Base-by-base conservation (phyloP, 2,888 invertebrate species). In the Drosophila hamatofila region DNA sequence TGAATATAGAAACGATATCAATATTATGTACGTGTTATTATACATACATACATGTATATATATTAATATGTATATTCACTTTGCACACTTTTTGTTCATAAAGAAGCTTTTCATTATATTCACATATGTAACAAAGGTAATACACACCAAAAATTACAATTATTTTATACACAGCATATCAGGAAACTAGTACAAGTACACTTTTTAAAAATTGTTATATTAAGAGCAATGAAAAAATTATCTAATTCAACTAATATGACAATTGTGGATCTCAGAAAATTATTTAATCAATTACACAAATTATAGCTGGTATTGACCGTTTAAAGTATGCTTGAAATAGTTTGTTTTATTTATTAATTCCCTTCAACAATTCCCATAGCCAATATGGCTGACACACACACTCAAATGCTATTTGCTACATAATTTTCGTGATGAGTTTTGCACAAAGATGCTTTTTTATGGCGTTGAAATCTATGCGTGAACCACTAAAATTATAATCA, bases 311-410 rank as follows among this genome's bases (percentile, higher is more conserved):
- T 21, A 35, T 54, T 35, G 35, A 46, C 37, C 11, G 62, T 25
- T 16, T 46, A 37, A 23, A 54, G 44, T 35, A 30, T 64, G 12
- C 21, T 54, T 41, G 59, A 59, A 42, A 27, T 44, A 65, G 49
- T 37, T 64, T 75, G 71, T 72, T 71, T 81, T 71, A 81, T 81
- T 79, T 79, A 74, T 79, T 78, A 78, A 74, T 81, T 68, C 58
- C 62, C 68, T 78, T 71, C 56, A 78, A 77, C 77, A 73, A 77
- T 37, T 23, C 23, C n/a, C 16, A 77, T 72, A 76, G 56, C 54
- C 81, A 78, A 78, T 73, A 78, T 80, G 81, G 78, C 81, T 68
- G 78, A 57, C 78, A 37, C 58, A 37, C 12, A 66, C 39, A 54
- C 25, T 57, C 52, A 72, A 51, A 62, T 37, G 67, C 46, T 78